Evolutionary conservation across 2,888 invertebrate genomes (phyloP), one percentile per base, ranked within the genome.

Genomic region (Scaptomyza caliginosa): DNA sequence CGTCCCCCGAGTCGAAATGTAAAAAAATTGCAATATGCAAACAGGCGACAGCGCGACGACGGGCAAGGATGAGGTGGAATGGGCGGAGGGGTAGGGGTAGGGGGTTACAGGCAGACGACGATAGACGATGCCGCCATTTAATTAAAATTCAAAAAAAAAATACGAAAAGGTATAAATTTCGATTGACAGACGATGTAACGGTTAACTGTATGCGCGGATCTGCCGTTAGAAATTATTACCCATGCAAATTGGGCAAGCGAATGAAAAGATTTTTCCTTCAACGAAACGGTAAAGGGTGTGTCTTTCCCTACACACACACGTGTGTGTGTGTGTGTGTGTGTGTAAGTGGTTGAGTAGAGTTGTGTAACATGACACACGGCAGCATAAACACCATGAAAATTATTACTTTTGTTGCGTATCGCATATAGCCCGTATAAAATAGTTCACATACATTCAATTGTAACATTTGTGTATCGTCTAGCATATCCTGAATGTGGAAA

Each of bases 1-100:
- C 65, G 45, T 67, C 48, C 67, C 57, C 30, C 59, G 63, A 60
- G 54, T 59, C 54, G 57, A 7, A 52, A 43, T 13, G 46, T 17
- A 21, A 42, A 68, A 69, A 76, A 82, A 67, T 86, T 77, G 86
- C 86, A 80, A 86, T 86, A 88, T 86, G 83, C 84, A 84, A 88
- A 84, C 77, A 58, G 76, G 45, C 74, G 65, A 69, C 77, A 52
- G 71, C 65, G 19, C 51, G 48, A 56, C 49, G 40, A 56, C 49
- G 40, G 52, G 7, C 11, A 57, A 16, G 24, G 8, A 39, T 16
- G 40, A 28, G 40, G 13, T n/a, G 30, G 36, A 26, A 8, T 11
- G n/a, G 40, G 13, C n/a, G 30, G 36, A 26, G 3, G 16, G n/a
- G 42, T 6, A 7, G 11, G 11, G 38, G 11, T 1, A 7, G 11